Conservation (phyloP, 2,113 vertebrate genomes). For the Haemorhous mexicanus region DNA sequence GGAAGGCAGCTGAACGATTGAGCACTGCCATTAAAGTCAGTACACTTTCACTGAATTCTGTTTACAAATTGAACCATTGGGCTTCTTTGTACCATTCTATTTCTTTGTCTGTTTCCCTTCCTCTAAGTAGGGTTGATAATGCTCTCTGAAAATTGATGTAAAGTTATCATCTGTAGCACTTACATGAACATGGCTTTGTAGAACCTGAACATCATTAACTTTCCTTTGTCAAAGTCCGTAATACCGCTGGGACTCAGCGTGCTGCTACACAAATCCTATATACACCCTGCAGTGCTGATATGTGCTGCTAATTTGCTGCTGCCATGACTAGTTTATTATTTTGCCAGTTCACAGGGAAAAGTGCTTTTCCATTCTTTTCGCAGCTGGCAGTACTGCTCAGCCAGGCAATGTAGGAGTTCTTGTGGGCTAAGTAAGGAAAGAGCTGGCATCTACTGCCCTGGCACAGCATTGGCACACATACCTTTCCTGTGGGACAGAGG, state of each 20-base stretch:
- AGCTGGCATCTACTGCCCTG: not conserved
- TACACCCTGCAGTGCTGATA: not conserved
- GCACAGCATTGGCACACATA: accelerated
- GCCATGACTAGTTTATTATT: not conserved
- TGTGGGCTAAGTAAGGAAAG: not conserved
- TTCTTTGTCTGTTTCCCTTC: not conserved
- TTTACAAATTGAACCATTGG: not conserved
- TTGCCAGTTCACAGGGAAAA: not conserved
- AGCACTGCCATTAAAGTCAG: not conserved
- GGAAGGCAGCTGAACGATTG: not conserved
- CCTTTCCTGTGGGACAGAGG: not conserved
- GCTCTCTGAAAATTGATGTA: not conserved
- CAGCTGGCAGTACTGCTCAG: not conserved
- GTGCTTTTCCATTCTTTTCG: not conserved
- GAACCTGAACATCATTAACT: not conserved
- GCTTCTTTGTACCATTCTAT: not conserved
- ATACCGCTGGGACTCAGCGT: not conserved
- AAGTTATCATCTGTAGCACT: not conserved
- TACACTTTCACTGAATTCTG: not conserved
- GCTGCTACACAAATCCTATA: not conserved
- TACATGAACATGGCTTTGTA: not conserved
- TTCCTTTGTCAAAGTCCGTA: not conserved
- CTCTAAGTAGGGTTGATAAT: not conserved
- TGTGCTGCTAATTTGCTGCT: not conserved
- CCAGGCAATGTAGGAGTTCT: not conserved